Evolutionary conservation across 2,113 vertebrate species (phyloP).

Genomic region (Orthonyx spaldingii): DNA sequence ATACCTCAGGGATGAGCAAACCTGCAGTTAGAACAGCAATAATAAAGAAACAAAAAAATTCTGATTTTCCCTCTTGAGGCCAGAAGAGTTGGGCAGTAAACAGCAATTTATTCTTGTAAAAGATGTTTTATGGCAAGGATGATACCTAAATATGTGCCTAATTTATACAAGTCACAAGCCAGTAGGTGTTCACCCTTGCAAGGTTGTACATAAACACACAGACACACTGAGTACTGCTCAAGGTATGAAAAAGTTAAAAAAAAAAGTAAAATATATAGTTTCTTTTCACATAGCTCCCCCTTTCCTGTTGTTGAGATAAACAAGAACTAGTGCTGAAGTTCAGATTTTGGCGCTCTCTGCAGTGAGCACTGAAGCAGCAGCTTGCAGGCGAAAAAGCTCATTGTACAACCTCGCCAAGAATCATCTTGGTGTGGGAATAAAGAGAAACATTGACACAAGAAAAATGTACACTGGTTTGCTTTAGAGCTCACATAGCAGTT

Average conservation of each 20-base stretch:
- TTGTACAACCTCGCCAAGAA: not conserved
- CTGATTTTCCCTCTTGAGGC: not conserved
- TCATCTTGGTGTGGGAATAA: not conserved
- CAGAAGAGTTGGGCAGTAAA: not conserved
- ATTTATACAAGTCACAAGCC: not conserved
- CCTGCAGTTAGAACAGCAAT: not conserved
- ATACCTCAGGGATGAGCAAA: slow-evolving; percentile 38
- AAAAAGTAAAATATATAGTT: not conserved
- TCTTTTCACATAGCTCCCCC: not conserved
- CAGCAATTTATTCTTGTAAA: not conserved
- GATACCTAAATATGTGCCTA: not conserved
- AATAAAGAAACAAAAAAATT: not conserved
- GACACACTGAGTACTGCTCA: not conserved
- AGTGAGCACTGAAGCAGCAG: not conserved
- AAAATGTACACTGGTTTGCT: not conserved
- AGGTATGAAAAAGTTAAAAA: not conserved
- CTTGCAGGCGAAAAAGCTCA: not conserved
- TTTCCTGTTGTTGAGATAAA: not conserved
- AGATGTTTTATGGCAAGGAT: not conserved
- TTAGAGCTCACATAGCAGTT: not conserved
- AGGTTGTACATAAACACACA: not conserved
- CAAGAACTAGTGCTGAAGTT: not conserved
- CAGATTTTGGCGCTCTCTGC: not conserved
- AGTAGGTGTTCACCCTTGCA: not conserved
- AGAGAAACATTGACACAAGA: not conserved